These are phyloP conservation scores for Lycia hirtaria DNA, from an alignment of 2,888 invertebrate species.

Conservation along the genomic window DNA sequence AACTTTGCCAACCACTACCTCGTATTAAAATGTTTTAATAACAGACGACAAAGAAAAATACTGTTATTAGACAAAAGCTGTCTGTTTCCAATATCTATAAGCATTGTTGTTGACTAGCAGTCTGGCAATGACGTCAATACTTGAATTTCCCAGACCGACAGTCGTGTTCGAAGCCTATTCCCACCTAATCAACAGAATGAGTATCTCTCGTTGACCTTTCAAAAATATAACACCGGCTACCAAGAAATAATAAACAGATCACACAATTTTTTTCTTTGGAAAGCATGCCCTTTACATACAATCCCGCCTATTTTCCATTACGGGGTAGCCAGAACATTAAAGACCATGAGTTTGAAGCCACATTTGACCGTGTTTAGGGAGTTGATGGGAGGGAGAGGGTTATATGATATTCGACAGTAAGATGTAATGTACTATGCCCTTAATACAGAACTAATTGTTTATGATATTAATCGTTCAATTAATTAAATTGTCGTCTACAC, in stretches of 20 bases:
- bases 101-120: slow-evolving; percentile 13
- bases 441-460: too few species aligned
- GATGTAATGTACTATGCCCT: too few species aligned
- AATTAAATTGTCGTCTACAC: too few species aligned
- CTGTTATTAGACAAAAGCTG: slow-evolving; percentile 11
- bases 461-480: too few species aligned
- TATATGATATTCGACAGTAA: too few species aligned
- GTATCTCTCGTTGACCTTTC: slow-evolving; percentile 2
- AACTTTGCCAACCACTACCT: background rate
- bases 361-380: too few species aligned
- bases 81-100: background rate
- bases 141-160: background rate
- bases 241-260: background rate
- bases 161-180: slow-evolving; percentile 16
- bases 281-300: too few species aligned
- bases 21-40: background rate
- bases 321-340: too few species aligned
- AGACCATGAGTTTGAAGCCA: too few species aligned
- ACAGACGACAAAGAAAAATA: slow-evolving; percentile 9
- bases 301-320: too few species aligned
- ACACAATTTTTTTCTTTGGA: background rate
- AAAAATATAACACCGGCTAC: background rate
- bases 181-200: slow-evolving; percentile 4
- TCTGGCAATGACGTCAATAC: slow-evolving; percentile 19
- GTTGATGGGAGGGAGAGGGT: too few species aligned